These are phyloP conservation scores for Galaxea fascicularis DNA, from an alignment of 92 coral and sea anemone genomes.

Conservation along the genomic window DNA sequence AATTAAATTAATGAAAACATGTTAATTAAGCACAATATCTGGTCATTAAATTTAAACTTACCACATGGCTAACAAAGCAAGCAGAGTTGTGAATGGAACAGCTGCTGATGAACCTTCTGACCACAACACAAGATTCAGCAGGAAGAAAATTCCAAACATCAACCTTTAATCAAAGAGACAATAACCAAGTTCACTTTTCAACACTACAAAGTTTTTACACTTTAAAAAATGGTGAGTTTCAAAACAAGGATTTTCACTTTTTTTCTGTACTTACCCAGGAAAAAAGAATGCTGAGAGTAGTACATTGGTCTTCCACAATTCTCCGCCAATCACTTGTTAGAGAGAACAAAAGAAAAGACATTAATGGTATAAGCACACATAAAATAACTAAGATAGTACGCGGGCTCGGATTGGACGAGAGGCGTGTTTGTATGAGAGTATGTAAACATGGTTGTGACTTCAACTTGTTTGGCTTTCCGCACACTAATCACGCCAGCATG, in stretches of 20 bases:
- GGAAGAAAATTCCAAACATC: constrained; percentile 88
- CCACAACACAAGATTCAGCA: constrained; percentile 94
- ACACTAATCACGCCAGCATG: no score
- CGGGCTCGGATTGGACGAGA: no score
- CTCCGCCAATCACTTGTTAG: constrained; percentile 94
- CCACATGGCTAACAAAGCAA: constrained; percentile 96
- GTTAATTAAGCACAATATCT: background rate
- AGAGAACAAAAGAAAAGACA: background rate
- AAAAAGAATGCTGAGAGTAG: constrained; percentile 90
- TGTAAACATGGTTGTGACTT: no score
- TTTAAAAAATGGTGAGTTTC: background rate
- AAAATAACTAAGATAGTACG: no score
- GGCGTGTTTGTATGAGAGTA: no score
- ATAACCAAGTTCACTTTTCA: background rate
- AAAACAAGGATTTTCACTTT: background rate
- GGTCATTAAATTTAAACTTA: constrained; percentile 24
- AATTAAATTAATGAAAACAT: background rate
- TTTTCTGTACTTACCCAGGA: constrained; percentile 85
- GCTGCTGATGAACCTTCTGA: constrained; percentile 96
- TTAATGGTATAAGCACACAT: no score
- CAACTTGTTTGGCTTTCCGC: no score
- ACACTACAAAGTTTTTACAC: background rate
- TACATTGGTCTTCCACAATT: constrained; percentile 97
- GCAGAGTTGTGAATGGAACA: constrained; percentile 93
- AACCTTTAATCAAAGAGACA: constrained; percentile 56